These are phyloP conservation scores for Heterohyrax brucei DNA, from an alignment of 2,797 vertebrate genomes.

Conservation along the genomic window DNA sequence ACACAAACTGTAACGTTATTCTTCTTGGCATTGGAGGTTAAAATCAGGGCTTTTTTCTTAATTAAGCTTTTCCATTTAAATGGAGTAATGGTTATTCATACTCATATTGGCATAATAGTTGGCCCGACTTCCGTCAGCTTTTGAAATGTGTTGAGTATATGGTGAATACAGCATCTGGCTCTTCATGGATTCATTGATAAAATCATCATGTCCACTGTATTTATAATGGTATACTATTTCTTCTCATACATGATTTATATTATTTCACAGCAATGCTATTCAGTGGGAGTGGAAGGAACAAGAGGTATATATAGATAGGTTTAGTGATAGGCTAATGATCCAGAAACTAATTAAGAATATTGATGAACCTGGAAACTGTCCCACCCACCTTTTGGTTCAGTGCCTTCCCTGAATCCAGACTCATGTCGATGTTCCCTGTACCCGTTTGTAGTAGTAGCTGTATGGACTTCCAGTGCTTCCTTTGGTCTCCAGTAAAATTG, in stretches of 20 bases:
- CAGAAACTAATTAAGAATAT: conserved; percentile 2
- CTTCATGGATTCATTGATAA: neutral
- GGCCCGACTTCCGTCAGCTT: conserved; percentile 13
- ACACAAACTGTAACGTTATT: neutral
- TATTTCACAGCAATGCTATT: neutral
- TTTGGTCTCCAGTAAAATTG: neutral
- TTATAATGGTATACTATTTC: neutral
- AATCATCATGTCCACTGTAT: neutral
- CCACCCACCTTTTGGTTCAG: neutral
- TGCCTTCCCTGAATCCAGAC: neutral
- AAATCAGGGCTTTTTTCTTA: conserved; percentile 40
- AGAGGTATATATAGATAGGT: neutral
- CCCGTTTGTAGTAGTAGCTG: neutral
- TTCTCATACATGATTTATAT: neutral
- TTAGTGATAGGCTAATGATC: neutral
- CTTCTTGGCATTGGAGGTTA: conserved; percentile 31
- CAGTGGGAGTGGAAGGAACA: neutral
- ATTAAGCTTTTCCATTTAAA: conserved; percentile 30
- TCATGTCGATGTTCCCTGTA: neutral
- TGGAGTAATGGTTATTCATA: neutral
- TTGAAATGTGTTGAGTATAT: neutral
- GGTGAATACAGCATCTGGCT: neutral
- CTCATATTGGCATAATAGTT: neutral
- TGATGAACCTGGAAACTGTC: neutral
- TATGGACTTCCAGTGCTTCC: neutral